Conservation (phyloP, 2,888 invertebrate genomes). For the Leucophora obtusa region DNA sequence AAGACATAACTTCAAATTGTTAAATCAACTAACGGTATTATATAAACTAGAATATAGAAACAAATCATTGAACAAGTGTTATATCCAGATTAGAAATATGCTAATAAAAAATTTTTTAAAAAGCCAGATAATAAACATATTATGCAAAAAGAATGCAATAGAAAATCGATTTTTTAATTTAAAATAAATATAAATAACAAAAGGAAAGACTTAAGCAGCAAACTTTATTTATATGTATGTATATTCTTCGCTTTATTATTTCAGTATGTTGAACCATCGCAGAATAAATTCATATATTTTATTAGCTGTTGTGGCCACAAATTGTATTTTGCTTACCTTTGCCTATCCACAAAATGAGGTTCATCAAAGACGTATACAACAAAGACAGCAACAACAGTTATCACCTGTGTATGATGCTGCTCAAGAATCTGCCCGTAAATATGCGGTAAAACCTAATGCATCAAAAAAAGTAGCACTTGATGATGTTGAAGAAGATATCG, state of each 20-base stretch:
- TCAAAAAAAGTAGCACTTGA: constrained; percentile 92
- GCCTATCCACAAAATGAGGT: constrained; percentile 82
- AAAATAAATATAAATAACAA: constrained; percentile 19
- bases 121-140: constrained; percentile 43
- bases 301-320: constrained; percentile 84
- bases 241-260: constrained; percentile 1
- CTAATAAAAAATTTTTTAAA: constrained; percentile 14
- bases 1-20: constrained; percentile 29
- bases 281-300: constrained; percentile 84
- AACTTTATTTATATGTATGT: constrained; percentile 61
- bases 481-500: constrained; percentile 89
- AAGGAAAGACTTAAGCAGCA: constrained; percentile 68
- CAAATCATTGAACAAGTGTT: constrained; percentile 21
- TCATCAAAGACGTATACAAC: constrained; percentile 70
- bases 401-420: constrained; percentile 71
- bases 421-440: constrained; percentile 82
- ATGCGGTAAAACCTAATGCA: constrained; percentile 92
- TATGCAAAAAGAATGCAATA: constrained; percentile 18
- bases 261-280: constrained; percentile 83
- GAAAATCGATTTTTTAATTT: constrained; percentile 35
- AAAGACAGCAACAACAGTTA: constrained; percentile 61
- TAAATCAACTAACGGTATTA: constrained; percentile 57
- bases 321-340: constrained; percentile 83
- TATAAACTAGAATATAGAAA: constrained; percentile 44
- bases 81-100: constrained; percentile 8